A percentile compares a stretch with the other conserved stretches of the same genome.
Conservation (phyloP, 2,113 vertebrate species). For the Pogona vitticeps region DNA sequence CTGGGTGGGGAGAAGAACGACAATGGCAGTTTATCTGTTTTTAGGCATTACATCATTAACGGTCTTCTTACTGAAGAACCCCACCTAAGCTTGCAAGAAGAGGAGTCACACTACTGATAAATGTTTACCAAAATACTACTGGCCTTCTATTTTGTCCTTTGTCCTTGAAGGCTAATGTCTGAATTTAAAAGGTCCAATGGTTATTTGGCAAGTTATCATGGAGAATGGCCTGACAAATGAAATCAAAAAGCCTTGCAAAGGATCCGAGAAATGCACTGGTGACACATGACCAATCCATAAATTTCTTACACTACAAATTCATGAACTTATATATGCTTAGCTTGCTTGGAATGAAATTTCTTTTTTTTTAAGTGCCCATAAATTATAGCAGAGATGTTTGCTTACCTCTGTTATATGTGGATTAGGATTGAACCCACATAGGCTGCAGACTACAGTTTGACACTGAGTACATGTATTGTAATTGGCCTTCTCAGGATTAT, state of each 20-base stretch:
- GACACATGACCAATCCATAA: neutral
- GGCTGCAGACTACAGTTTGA: slow-evolving; percentile 90
- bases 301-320: neutral
- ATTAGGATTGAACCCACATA: slow-evolving; percentile 96
- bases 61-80: neutral
- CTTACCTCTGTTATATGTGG: slow-evolving; percentile 89
- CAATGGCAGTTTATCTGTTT: neutral
- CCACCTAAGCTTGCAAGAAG: neutral
- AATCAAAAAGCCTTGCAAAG: too few species aligned
- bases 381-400: slow-evolving; percentile 23
- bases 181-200: too few species aligned
- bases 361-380: neutral
- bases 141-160: too few species aligned
- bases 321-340: neutral
- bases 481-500: slow-evolving; percentile 86
- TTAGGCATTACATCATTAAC: neutral
- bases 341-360: neutral
- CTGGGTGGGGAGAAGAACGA: neutral
- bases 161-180: too few species aligned
- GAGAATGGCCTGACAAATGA: too few species aligned
- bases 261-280: neutral
- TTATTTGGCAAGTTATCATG: too few species aligned
- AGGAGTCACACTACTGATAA: too few species aligned
- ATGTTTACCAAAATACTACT: too few species aligned
- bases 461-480: slow-evolving; percentile 93